These are phyloP conservation scores for Thamnophis sirtalis DNA, from an alignment of 2,113 vertebrate species.

Conservation along the genomic window DNA sequence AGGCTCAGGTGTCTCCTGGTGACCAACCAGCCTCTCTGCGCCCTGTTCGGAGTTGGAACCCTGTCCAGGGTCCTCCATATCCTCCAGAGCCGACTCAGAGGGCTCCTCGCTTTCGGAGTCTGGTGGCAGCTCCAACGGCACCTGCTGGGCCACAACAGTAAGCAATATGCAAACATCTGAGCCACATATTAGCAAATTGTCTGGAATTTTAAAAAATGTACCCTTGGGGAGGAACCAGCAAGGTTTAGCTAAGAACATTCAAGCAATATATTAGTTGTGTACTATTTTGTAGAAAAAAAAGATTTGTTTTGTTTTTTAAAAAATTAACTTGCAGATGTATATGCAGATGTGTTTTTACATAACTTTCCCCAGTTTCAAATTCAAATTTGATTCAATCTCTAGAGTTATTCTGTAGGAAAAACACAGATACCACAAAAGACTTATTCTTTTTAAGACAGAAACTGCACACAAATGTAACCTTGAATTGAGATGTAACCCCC, in stretches of 20 bases:
- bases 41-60: too few species aligned
- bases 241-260: neutral
- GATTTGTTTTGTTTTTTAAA: too few species aligned
- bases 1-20: too few species aligned
- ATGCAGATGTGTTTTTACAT: neutral
- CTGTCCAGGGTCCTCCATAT: too few species aligned
- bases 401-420: neutral
- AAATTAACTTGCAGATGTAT: neutral
- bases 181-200: neutral
- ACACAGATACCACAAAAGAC: neutral
- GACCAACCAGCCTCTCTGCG: too few species aligned
- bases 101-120: too few species aligned
- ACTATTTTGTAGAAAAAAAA: neutral
- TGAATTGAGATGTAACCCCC: neutral
- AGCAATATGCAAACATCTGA: neutral
- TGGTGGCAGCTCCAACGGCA: too few species aligned
- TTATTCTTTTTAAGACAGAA: neutral
- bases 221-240: neutral
- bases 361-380: neutral
- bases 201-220: neutral
- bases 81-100: too few species aligned
- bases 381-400: neutral
- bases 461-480: neutral
- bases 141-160: too few species aligned
- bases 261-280: neutral